phyloP scores from a whole-genome alignment of 2,797 vertebrate species.

The Notolepis coatsorum region DNA sequence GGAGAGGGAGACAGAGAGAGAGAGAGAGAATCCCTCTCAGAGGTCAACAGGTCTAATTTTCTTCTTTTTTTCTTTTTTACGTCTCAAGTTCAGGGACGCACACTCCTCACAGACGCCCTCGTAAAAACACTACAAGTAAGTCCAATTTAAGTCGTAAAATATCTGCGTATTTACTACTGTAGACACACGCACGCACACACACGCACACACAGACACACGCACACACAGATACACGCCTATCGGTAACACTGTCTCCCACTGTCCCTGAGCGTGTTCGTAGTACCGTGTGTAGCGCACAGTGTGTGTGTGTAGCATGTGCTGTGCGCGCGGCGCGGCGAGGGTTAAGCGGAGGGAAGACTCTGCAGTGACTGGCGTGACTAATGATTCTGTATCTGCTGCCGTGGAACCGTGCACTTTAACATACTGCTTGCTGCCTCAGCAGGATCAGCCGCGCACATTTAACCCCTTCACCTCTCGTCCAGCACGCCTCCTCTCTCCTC shows the following conservation, averaged over 20 bases:
- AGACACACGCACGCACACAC: conserved; percentile 2
- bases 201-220: conserved; percentile 1
- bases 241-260: conserved; percentile 41
- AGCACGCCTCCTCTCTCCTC: conserved; percentile 48
- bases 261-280: too few species aligned
- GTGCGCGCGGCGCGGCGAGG: conserved; percentile 61
- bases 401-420: conserved; percentile 84
- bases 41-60: conserved; percentile 42
- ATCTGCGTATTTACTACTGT: neutral
- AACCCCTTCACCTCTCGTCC: conserved; percentile 80
- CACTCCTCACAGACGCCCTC: conserved; percentile 16
- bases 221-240: conserved; percentile 3
- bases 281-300: too few species aligned
- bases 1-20: conserved; percentile 26
- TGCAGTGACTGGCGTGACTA: conserved; percentile 82
- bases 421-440: conserved; percentile 84
- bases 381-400: conserved; percentile 85
- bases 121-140: too few species aligned
- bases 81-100: conserved; percentile 31
- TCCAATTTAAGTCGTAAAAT: conserved; percentile 7
- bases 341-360: conserved; percentile 72
- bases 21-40: conserved; percentile 29
- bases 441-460: conserved; percentile 77
- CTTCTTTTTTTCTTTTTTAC: conserved; percentile 17
- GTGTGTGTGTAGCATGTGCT: too few species aligned